Evolutionary conservation across 2,113 vertebrate species (phyloP).

Genomic region (Archilochus colubris): DNA sequence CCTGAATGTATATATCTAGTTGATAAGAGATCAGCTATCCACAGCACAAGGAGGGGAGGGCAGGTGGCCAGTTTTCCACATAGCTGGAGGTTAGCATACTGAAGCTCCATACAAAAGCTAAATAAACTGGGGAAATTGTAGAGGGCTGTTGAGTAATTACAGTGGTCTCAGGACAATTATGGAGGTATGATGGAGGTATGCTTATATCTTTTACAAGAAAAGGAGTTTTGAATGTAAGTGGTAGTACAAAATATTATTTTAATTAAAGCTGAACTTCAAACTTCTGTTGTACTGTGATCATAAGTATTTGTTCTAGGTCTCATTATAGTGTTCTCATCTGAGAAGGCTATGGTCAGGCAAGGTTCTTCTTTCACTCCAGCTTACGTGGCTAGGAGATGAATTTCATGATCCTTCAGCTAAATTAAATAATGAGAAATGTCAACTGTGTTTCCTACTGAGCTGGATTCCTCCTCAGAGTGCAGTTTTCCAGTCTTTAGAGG

Average conservation of each 20-base stretch:
- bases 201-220: background rate
- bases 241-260: background rate
- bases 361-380: background rate
- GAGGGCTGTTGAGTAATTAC: background rate
- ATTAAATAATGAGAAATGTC: constrained; percentile 23
- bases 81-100: background rate
- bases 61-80: background rate
- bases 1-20: background rate
- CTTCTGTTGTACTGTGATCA: background rate
- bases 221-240: background rate
- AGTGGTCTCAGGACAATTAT: too few relatives aligned
- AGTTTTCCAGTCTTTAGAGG: background rate
- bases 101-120: background rate
- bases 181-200: too few relatives aligned
- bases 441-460: background rate
- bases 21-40: background rate
- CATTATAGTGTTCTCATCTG: background rate
- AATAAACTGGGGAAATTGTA: background rate
- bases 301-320: background rate
- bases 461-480: background rate
- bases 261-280: background rate
- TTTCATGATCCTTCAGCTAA: background rate
- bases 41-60: background rate
- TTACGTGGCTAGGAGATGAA: background rate
- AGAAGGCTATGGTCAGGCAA: background rate